Percentiles rank a stretch among this genome's conserved stretches.
Conservation (phyloP, 2,888 invertebrate species). For the Emmelina monodactyla region DNA sequence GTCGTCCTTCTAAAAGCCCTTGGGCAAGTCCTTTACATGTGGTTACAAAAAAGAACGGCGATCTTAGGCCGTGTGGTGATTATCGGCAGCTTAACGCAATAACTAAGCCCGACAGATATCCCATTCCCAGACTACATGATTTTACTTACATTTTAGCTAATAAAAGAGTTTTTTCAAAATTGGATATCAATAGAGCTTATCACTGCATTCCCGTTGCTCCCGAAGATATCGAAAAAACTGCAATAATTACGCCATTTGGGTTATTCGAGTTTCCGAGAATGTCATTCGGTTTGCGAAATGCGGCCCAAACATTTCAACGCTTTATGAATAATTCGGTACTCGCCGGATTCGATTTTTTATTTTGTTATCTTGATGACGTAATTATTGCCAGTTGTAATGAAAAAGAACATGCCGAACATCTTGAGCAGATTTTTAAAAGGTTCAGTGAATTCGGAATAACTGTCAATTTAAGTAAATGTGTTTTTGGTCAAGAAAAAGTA, state of each 20-base stretch:
- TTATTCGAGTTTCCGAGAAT: background rate
- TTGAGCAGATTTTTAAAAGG: background rate
- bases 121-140: slow-evolving; percentile 7
- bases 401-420: slow-evolving; percentile 10
- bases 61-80: slow-evolving; percentile 21
- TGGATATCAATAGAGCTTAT: slow-evolving; percentile 10
- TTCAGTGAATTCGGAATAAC: slow-evolving; percentile 6
- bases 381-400: slow-evolving; percentile 16
- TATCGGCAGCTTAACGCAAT: slow-evolving; percentile 8
- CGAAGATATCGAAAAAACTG: slow-evolving; percentile 10
- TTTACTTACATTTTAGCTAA: slow-evolving; percentile 4
- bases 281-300: background rate
- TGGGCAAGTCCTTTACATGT: slow-evolving; percentile 17
- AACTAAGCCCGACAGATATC: slow-evolving; percentile 10
- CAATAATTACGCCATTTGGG: slow-evolving; percentile 15
- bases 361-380: slow-evolving; percentile 23
- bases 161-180: slow-evolving; percentile 7
- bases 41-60: slow-evolving; percentile 17
- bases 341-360: slow-evolving; percentile 17
- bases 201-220: slow-evolving; percentile 3
- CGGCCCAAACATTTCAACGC: slow-evolving; percentile 21
- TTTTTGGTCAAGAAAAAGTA: slow-evolving; percentile 4
- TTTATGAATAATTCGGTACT: slow-evolving; percentile 15
- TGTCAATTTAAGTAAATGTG: slow-evolving; percentile 8
- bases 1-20: slow-evolving; percentile 11